Evolutionary conservation across 2,797 vertebrate genomes (phyloP).

Genomic region (Meda fulgida): DNA sequence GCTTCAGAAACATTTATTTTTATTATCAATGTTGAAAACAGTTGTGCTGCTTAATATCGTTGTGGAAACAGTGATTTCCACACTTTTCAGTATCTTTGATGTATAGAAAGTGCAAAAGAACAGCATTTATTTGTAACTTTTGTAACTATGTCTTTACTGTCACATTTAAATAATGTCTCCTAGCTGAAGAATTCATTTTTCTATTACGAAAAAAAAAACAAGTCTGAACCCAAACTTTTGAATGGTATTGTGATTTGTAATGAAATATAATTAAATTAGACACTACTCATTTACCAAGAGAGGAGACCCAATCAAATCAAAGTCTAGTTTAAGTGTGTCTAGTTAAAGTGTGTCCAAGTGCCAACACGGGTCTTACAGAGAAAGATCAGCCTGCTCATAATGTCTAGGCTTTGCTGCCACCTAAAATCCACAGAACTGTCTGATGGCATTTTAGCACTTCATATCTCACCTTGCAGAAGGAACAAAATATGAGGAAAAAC

Average conservation of each 20-base stretch:
- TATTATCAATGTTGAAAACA: background rate
- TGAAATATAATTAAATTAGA: background rate
- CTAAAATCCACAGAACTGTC: constrained; percentile 23
- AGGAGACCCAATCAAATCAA: background rate
- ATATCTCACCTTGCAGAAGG: constrained; percentile 5
- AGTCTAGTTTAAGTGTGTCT: background rate
- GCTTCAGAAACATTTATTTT: background rate
- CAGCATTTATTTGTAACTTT: background rate
- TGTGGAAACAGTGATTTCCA: background rate
- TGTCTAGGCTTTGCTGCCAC: constrained; percentile 5
- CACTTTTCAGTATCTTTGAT: background rate
- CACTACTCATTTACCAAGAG: background rate
- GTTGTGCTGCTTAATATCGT: background rate
- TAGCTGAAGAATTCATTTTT: background rate
- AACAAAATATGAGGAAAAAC: constrained; percentile 5
- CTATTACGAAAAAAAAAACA: background rate
- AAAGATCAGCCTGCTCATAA: background rate
- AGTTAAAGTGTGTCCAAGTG: background rate
- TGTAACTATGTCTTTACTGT: background rate
- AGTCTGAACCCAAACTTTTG: background rate
- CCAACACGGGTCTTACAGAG: background rate
- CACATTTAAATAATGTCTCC: background rate
- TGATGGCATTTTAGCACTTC: constrained; percentile 21
- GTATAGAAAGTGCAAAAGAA: background rate
- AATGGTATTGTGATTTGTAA: background rate